Evolutionary conservation across 2,113 vertebrate genomes (phyloP), one percentile per base, ranked within the genome.

Genomic region (Acrocephalus arundinaceus): DNA sequence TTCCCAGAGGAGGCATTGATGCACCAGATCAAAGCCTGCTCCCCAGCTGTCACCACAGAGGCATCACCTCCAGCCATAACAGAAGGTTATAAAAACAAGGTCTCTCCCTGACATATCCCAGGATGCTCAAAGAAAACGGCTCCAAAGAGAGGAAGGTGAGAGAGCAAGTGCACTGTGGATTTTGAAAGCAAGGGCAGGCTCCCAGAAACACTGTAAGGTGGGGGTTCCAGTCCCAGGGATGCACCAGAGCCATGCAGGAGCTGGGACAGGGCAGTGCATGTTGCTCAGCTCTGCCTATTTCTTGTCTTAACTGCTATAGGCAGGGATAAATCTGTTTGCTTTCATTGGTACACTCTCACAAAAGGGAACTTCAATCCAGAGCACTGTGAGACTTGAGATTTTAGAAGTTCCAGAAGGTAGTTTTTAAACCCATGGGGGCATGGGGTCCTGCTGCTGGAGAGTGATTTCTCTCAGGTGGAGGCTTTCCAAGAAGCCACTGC

Each of bases 11-110:
- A 94, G 58, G 89, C 74, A 89, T 87, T 18, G 13, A 95, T 74
- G 89, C 63, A 49, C 13, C 41, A 86, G 93, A 95, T 97, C 93
- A 97, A 97, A 97, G 93, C 19, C 77, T 85, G 81, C 70, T 94
- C 74, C 75, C 57, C 77, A 66, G 89, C 61, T 28, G 13, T 71
- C 80, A 84, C 86, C 7, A 0, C 41, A 83, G 81, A 87, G 91
- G 87, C 89, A 92, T 90, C 73, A 92, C 95, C 93, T 84, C 80
- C 89, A 87, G 94, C 89, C 82, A 41, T 90, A 95, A 89, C 61
- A 92, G 77, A 82, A 95, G 91, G 94, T 93, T 94, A 94, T 92
- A 68, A 87, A 94, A 96, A 84, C 95, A 95, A 87, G 27, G 83
- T 55, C 67, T 92, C 39, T 93, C 77, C 70, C 61, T 79, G 77